Percentiles rank a stretch among this genome's conserved stretches.
Conservation (phyloP, 2,888 invertebrate species). For the Platycheirus albimanus region DNA sequence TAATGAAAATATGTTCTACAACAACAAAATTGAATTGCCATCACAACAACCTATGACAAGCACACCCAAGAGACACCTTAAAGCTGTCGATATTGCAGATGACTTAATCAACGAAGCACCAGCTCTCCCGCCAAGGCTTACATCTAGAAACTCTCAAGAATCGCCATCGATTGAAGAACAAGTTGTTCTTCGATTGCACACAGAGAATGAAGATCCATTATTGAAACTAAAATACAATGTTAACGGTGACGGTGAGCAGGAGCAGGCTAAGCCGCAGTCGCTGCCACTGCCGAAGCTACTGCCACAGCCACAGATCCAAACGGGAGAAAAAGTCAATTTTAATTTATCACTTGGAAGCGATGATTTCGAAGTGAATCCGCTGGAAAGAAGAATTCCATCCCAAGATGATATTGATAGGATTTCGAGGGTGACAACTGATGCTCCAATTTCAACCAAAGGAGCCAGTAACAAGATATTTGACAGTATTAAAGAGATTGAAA, state of each 20-base stretch:
- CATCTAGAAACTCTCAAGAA: conserved; percentile 20
- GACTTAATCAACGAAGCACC: conserved; percentile 57
- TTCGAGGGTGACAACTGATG: conserved; percentile 93
- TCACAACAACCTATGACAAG: conserved; percentile 74
- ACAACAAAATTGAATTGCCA: conserved; percentile 81
- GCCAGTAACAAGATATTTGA: conserved; percentile 91
- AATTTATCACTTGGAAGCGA: conserved; percentile 82
- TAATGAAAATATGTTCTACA: conserved; percentile 82
- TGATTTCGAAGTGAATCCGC: conserved; percentile 82
- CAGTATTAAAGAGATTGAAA: conserved; percentile 94
- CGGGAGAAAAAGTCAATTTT: conserved; percentile 78
- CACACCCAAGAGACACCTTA: conserved; percentile 79
- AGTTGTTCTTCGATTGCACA: conserved; percentile 55
- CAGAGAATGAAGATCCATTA: conserved; percentile 75
- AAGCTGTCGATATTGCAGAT: conserved; percentile 78
- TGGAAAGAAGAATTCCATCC: conserved; percentile 85
- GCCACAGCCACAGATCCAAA: no score
- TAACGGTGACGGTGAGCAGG: conserved; percentile 33
- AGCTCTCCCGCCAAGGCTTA: conserved; percentile 46
- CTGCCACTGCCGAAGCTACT: no score
- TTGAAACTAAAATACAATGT: conserved; percentile 76
- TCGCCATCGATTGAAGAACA: conserved; percentile 58
- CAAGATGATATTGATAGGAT: conserved; percentile 94
- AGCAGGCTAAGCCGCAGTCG: no score
- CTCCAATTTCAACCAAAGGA: conserved; percentile 89